These are phyloP conservation scores for Halcyon badia DNA, from an alignment of 2,797 vertebrate species.

Conservation along the genomic window DNA sequence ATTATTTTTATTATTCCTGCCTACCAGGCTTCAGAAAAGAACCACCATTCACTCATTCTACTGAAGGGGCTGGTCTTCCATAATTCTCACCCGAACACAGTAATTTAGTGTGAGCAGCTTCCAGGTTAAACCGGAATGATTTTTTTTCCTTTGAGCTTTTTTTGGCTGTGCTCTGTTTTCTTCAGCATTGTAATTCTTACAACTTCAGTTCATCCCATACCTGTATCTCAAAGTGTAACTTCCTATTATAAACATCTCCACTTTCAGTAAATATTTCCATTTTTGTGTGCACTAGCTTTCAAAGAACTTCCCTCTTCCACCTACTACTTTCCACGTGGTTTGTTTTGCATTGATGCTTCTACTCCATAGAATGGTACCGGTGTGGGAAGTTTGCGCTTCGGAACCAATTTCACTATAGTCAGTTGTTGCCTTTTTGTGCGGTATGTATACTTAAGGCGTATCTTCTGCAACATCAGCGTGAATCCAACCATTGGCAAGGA, in stretches of 20 bases:
- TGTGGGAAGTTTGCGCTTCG: not conserved
- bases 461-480: not conserved
- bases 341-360: not conserved
- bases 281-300: not conserved
- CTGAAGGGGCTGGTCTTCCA: not conserved
- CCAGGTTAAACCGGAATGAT: not conserved
- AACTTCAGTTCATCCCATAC: not conserved
- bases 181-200: not conserved
- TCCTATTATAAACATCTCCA: not conserved
- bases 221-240: not conserved
- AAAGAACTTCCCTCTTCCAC: not conserved
- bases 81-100: not conserved
- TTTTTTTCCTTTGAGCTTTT: not conserved
- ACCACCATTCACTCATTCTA: not conserved
- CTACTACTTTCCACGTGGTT: not conserved
- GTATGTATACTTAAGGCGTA: not conserved
- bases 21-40: not conserved
- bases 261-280: not conserved
- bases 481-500: not conserved
- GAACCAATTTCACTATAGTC: not conserved
- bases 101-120: not conserved
- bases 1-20: too few species aligned
- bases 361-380: not conserved
- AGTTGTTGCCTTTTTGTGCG: not conserved
- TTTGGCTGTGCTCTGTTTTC: not conserved